Base-by-base conservation (phyloP, 2,113 vertebrate species). In the Megalops atlanticus region DNA sequence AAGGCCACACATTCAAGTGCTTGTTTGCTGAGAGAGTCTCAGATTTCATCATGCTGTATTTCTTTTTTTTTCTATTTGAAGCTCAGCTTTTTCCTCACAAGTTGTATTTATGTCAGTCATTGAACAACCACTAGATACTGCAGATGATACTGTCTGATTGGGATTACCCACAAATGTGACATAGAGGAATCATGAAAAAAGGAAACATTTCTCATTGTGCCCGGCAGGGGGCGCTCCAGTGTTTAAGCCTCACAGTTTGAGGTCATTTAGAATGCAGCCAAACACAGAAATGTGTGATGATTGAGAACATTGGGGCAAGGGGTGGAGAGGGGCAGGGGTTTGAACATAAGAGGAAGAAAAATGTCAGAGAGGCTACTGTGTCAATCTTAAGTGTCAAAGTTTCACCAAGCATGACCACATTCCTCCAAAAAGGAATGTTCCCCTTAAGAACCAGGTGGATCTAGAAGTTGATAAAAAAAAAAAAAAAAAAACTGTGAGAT, bases 71-170 rank as follows among this genome's bases (percentile, higher is more conserved):
- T 58, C 36, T 68, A n/a, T 81, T 81, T 68, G 52, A 52, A 36
- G 15, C 35, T 54, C 73, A 45, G n/a, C n/a, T n/a, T 72, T 70
- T 77, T 81, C 35, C 38, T 47, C 21, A 38, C 69, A 40, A 11
- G 24, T 35, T 49, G 47, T 36, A 24, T 39, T 69, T 35, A 39
- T 36, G 16, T 58, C 43, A 77, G 45, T 52, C 6, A 72, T 54
- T 71, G 45, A 76, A 78, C 64, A 73, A 78, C 64, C 81, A 73
- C 72, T 81, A 45, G 24, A 72, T 52, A 41, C 47, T 64, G 47
- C 27, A 74, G 72, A 39, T 80, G 47, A 15, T 31, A 10, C 18
- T 36, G 47, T 52, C 78, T 64, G 68, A 16, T 14, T 79, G 15
- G 11, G 33, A 35, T n/a, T 74, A 27, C 21, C 70, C 47, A 54